Percentiles rank a stretch among this genome's conserved stretches.
These are phyloP conservation scores for Orchesellides sinensis DNA, from an alignment of 2,888 invertebrate genomes.

Conservation along the genomic window DNA sequence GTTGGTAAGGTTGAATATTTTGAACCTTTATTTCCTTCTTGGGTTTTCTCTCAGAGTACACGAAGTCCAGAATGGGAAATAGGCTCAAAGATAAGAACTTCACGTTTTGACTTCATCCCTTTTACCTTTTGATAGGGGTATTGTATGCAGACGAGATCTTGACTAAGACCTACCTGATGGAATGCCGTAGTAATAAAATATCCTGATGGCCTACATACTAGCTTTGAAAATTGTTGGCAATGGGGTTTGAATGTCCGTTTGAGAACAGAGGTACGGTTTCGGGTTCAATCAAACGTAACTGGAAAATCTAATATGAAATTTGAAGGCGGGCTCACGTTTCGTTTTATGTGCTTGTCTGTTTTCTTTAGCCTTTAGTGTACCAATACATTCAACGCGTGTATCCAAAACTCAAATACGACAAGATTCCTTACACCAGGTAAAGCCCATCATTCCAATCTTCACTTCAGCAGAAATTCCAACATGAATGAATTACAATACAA, in stretches of 20 bases:
- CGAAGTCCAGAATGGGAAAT: constrained; percentile 4
- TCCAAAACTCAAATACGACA: no score
- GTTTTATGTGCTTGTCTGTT: background rate
- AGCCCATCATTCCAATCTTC: no score
- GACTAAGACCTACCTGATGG: constrained; percentile 39
- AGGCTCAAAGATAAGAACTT: background rate
- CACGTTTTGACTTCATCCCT: background rate
- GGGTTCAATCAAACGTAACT: constrained; percentile 36
- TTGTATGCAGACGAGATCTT: background rate
- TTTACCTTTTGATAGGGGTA: background rate
- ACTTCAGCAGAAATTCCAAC: no score
- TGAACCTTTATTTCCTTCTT: constrained; percentile 53
- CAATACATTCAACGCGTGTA: no score
- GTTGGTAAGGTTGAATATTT: constrained; percentile 56
- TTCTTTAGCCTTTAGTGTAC: no score
- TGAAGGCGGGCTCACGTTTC: constrained; percentile 26
- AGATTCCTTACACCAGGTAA: no score
- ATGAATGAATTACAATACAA: no score
- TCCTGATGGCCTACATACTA: constrained; percentile 24
- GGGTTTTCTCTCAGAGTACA: constrained; percentile 11
- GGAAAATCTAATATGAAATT: constrained; percentile 27
- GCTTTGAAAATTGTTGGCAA: background rate
- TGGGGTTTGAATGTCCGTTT: constrained; percentile 15
- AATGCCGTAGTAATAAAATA: constrained; percentile 40
- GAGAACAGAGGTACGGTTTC: constrained; percentile 19